Base-by-base conservation (phyloP, 2,888 invertebrate genomes). In the Aquatica leii region DNA sequence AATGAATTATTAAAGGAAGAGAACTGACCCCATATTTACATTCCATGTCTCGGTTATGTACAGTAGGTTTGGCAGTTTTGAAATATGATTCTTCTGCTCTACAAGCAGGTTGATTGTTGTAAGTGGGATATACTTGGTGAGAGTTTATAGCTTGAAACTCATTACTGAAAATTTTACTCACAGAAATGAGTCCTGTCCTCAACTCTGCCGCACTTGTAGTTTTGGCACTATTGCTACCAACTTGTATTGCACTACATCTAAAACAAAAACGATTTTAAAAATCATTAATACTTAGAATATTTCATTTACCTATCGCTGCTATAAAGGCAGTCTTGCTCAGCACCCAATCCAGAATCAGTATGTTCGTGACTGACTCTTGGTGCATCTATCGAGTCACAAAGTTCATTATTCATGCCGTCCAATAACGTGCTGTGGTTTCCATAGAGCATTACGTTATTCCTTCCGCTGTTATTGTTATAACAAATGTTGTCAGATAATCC, bases 301-400 rank as follows among this genome's bases (percentile, higher is more conserved):
- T 35, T 15, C 31, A 9, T 5, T 11, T 79, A 89, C 89, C 89
- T 86, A 81, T 89, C 89, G 24, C 88, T 89, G 66, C 87, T 87
- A 80, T 89, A 88, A 35, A 88, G 87, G 77, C 89, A 90, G 73
- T 91, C 91, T 78, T 91, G 91, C 80, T 91, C 91, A 14, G 88
- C 90, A 48, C 91, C 91, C 3, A 91, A 82, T 0, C 91, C 91
- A 0, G 91, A 91, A 79, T 91, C 91, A 0, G 90, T 90, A 74
- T 91, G 91, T 73, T 91, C 91, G 71, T 91, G 91, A 20, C 88
- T 90, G 34, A 88, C 88, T 67, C 88, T 73, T 41, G 73, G 72
- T 40, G 74, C 62, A 21, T 73, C 73, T 20, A 68, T 59, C 17
- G 69, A 59, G 41, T 76, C 75, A 58, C 74, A 73, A 53, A 72